Base-by-base conservation (phyloP, 2,797 vertebrate genomes). In the Manis javanica region DNA sequence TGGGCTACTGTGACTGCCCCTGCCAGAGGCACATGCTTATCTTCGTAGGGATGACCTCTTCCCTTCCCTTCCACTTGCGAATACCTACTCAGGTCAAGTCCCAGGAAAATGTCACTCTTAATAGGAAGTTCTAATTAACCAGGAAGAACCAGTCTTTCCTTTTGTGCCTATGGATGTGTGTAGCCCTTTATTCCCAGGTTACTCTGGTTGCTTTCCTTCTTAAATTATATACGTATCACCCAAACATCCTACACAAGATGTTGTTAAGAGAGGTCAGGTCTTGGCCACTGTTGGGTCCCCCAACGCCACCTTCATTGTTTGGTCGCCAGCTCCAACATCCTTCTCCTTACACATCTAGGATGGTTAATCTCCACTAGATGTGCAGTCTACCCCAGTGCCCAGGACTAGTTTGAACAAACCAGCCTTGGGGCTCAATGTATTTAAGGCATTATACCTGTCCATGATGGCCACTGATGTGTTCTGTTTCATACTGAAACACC, bases 211-310 rank as follows among this genome's bases (percentile, higher is more conserved):
- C 8, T 3, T 59, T 90, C 34, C 86, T 74, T 87, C 10, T 66
- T 23, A 46, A 61, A 64, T 71, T 74, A 16, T 26, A 5, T 34
- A 31, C 9, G 31, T 37, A 34, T 2, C 15, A 61, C 49, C 9
- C 53, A 71, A 51, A 63, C 53, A 21, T 87, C 39, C 1, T 59
- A 11, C 6, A 21, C 0, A 24, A 31, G 39, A 42, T n/a, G 3
- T 5, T 59, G 14, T 37, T 57, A 88, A 23, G 39, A 88, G 74
- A n/a, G 19, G 3, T 66, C 26, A 34, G n/a, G 37, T 29, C 3
- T 5, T 11, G 15, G 24, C 4, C 53, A n/a, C 13, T 26, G 13
- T 1, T 7, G 1, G 4, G 4, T 31, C 57, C 4, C n/a, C 16
- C 6, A 21, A n/a, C 4, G 1, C 42, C 31, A 15, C 71, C 29